These are phyloP conservation scores for Gorsachius goisagi DNA, from an alignment of 2,113 vertebrate genomes.

Conservation along the genomic window DNA sequence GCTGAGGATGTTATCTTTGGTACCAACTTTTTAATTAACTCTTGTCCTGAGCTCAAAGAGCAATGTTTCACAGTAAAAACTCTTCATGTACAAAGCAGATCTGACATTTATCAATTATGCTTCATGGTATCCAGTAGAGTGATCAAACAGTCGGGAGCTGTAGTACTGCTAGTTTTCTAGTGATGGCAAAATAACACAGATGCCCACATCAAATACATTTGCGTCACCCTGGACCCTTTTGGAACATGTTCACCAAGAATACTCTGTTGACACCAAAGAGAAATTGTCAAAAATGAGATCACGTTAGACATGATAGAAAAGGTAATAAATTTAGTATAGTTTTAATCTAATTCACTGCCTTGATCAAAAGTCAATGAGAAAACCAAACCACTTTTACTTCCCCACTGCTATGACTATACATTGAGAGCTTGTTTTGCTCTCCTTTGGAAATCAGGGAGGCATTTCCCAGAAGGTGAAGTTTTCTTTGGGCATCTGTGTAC, in stretches of 20 bases:
- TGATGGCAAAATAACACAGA: neutral
- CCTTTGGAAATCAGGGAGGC: neutral
- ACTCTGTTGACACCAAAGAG: neutral
- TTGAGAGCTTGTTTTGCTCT: neutral
- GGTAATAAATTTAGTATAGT: neutral
- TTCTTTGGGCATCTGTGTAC: neutral
- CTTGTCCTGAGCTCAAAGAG: slow-evolving; percentile 55
- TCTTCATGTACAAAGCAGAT: slow-evolving; percentile 46
- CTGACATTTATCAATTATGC: slow-evolving; percentile 59
- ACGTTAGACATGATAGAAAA: neutral
- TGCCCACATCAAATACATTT: neutral
- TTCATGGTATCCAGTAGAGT: neutral
- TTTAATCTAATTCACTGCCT: neutral
- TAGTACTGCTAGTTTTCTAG: neutral
- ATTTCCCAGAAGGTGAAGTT: neutral
- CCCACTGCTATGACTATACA: accelerated
- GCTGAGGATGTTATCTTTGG: slow-evolving; percentile 53
- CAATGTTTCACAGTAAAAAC: slow-evolving; percentile 46
- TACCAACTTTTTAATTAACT: slow-evolving; percentile 68
- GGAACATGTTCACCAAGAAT: neutral
- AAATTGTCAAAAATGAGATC: neutral
- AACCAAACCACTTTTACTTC: accelerated
- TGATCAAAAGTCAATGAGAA: neutral
- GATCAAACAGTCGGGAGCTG: slow-evolving; percentile 9
- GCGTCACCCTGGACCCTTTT: neutral